These are phyloP conservation scores for Epirrhoe tristata DNA, from an alignment of 2,888 invertebrate genomes.

Conservation along the genomic window DNA sequence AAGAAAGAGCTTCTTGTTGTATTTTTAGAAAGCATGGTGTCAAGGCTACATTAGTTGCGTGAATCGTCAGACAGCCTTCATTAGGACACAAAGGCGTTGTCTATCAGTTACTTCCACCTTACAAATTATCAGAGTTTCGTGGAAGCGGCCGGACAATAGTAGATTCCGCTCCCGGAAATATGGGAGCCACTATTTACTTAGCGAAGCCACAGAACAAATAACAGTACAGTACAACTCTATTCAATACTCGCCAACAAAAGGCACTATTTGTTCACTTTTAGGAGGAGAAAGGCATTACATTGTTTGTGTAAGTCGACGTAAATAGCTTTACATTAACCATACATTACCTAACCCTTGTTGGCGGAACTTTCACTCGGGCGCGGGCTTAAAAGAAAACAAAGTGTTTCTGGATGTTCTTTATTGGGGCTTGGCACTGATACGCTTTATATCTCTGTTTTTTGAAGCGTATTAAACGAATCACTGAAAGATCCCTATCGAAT, in stretches of 20 bases:
- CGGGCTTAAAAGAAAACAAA: slow-evolving; percentile 25
- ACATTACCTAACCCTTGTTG: slow-evolving; percentile 28
- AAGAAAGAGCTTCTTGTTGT: neutral
- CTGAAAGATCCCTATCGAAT: neutral
- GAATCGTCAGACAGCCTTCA: slow-evolving; percentile 77
- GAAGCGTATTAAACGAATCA: neutral
- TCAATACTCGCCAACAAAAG: slow-evolving; percentile 44
- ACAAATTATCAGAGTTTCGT: slow-evolving; percentile 74
- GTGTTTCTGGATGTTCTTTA: slow-evolving; percentile 20
- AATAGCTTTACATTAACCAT: slow-evolving; percentile 30
- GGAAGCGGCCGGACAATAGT: slow-evolving; percentile 62
- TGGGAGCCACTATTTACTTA: slow-evolving; percentile 50
- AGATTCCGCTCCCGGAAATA: slow-evolving; percentile 51
- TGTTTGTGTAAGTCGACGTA: slow-evolving; percentile 35
- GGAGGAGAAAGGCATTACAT: slow-evolving; percentile 28
- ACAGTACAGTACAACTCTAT: slow-evolving; percentile 39
- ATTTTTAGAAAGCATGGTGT: slow-evolving; percentile 60
- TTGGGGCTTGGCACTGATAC: slow-evolving; percentile 5
- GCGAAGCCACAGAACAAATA: slow-evolving; percentile 30
- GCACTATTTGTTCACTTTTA: slow-evolving; percentile 40
- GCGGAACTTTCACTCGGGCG: slow-evolving; percentile 10
- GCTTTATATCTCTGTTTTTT: slow-evolving; percentile 5
- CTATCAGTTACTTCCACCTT: slow-evolving; percentile 77
- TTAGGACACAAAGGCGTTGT: slow-evolving; percentile 76
- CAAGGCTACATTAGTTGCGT: slow-evolving; percentile 73